These are phyloP conservation scores for Apis dorsata DNA, from an alignment of 1,140 invertebrate species.

Conservation along the genomic window DNA sequence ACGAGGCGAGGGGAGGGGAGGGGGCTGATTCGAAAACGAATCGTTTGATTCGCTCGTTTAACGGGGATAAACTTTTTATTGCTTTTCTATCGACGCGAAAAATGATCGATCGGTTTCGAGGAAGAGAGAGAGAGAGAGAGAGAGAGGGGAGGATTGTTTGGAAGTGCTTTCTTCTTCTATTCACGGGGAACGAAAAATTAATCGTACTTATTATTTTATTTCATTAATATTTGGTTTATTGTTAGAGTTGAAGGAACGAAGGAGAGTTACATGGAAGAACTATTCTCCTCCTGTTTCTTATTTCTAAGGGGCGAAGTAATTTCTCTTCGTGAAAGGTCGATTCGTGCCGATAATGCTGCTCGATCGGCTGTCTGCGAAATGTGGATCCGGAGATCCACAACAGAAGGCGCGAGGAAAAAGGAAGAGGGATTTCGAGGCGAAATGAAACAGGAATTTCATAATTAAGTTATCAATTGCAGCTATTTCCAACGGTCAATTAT, in stretches of 20 bases:
- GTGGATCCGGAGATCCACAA: background rate
- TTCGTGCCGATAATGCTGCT: slow-evolving; percentile 15
- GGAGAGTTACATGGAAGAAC: no score
- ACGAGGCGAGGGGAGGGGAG: slow-evolving; percentile 24
- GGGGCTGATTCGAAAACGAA: slow-evolving; percentile 54
- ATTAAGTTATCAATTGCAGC: slow-evolving; percentile 65
- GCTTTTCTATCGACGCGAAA: slow-evolving; percentile 2
- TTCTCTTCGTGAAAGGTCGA: slow-evolving; percentile 26
- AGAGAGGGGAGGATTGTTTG: background rate
- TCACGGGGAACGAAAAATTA: no score
- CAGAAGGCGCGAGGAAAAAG: background rate
- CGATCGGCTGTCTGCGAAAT: slow-evolving; percentile 1
- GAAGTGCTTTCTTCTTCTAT: no score
- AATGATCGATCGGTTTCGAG: background rate
- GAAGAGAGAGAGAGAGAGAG: background rate
- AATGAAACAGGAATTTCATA: slow-evolving; percentile 63
- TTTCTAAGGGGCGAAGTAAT: slow-evolving; percentile 17
- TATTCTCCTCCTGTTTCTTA: no score
- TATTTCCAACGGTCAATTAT: slow-evolving; percentile 62
- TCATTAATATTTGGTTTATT: no score
- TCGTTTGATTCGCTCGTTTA: slow-evolving; percentile 52
- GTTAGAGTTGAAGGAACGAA: no score
- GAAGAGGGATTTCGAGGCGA: slow-evolving; percentile 36
- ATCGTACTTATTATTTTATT: no score
- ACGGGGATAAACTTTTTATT: slow-evolving; percentile 31